Conservation (phyloP, 1,140 invertebrate species). For the Tetragonula clypearis region DNA sequence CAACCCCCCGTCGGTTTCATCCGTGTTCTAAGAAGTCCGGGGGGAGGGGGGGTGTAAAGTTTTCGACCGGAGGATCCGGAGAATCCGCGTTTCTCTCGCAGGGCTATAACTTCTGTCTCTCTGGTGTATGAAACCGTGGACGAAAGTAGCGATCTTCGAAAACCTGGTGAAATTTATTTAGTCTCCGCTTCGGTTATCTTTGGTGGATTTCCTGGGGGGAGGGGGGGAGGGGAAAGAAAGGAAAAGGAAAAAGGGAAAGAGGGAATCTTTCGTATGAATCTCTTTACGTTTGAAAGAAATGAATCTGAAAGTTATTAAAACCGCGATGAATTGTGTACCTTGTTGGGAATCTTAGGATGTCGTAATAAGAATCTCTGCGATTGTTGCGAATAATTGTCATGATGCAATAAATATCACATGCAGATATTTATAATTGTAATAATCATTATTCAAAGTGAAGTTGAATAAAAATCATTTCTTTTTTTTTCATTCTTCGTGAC, state of each 20-base stretch:
- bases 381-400: no score
- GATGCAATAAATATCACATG: no score
- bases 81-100: not conserved
- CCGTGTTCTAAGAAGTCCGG: constrained; percentile 1
- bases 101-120: not conserved
- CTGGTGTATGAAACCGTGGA: not conserved
- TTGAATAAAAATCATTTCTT: no score
- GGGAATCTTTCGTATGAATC: no score
- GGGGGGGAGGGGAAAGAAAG: not conserved
- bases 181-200: not conserved
- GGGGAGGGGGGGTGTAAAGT: not conserved
- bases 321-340: no score
- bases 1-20: not conserved
- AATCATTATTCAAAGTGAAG: no score
- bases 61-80: not conserved
- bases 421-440: no score
- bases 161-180: constrained; percentile 1
- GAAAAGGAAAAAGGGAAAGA: not conserved
- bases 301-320: not conserved
- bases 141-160: not conserved
- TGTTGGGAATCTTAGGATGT: no score
- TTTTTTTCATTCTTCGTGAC: no score
- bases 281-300: no score
- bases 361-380: no score
- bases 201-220: not conserved